phyloP scores from a whole-genome alignment of 2,113 vertebrate species.

The Reinhardtius hippoglossoides region DNA sequence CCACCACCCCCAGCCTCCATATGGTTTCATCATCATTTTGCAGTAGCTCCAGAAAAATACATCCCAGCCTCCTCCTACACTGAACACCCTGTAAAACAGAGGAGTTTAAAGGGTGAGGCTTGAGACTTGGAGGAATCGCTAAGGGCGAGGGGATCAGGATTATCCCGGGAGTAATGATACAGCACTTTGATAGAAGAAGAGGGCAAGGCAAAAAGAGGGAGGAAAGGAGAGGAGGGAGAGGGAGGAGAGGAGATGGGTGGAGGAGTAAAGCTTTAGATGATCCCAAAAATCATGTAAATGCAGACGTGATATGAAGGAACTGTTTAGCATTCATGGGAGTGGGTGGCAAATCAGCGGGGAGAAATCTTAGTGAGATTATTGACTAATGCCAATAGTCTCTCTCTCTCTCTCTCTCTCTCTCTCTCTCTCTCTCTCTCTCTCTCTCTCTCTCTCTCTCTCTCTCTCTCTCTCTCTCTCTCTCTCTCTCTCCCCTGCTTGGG shows the following conservation, averaged over 20 bases:
- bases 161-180: slow-evolving; percentile 82
- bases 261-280: slow-evolving; percentile 73
- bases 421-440: slow-evolving; percentile 17
- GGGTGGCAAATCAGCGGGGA: slow-evolving; percentile 74
- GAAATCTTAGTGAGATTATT: slow-evolving; percentile 66
- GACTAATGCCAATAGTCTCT: slow-evolving; percentile 57
- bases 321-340: slow-evolving; percentile 81
- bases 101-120: slow-evolving; percentile 57
- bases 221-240: not conserved
- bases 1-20: slow-evolving; percentile 71
- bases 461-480: slow-evolving; percentile 20
- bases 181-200: slow-evolving; percentile 77
- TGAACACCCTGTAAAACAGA: slow-evolving; percentile 55
- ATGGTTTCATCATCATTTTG: slow-evolving; percentile 82
- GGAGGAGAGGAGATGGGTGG: slow-evolving; percentile 26
- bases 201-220: slow-evolving; percentile 7
- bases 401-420: slow-evolving; percentile 19
- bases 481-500: slow-evolving; percentile 43
- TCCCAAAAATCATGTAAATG: slow-evolving; percentile 79
- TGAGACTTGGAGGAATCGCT: slow-evolving; percentile 31
- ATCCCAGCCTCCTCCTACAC: slow-evolving; percentile 14
- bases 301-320: slow-evolving; percentile 78
- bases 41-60: slow-evolving; percentile 56
- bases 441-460: slow-evolving; percentile 16
- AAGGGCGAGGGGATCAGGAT: slow-evolving; percentile 64